Percentiles rank a stretch among this genome's conserved stretches.
These are phyloP conservation scores for Eumeta japonica DNA, from an alignment of 1,140 invertebrate species.

Conservation along the genomic window DNA sequence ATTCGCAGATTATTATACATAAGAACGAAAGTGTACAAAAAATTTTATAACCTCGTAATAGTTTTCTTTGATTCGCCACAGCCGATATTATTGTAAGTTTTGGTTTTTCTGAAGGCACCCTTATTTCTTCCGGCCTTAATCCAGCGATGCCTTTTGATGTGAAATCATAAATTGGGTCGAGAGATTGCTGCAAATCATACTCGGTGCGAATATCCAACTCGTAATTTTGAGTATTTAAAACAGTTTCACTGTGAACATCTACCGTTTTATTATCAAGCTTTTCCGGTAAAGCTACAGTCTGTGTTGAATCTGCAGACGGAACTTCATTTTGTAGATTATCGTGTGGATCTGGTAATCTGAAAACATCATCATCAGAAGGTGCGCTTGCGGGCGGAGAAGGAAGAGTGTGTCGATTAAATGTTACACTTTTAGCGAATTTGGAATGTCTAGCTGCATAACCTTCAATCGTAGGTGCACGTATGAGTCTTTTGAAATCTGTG, in stretches of 20 bases:
- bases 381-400: slow-evolving; percentile 71
- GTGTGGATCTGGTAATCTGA: slow-evolving; percentile 28
- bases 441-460: slow-evolving; percentile 84
- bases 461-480: slow-evolving; percentile 78
- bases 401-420: slow-evolving; percentile 80
- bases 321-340: slow-evolving; percentile 16
- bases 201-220: slow-evolving; percentile 25
- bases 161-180: slow-evolving; percentile 32
- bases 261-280: slow-evolving; percentile 20
- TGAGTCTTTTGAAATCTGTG: slow-evolving; percentile 64
- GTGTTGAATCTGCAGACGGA: slow-evolving; percentile 6
- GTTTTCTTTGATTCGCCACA: slow-evolving; percentile 49
- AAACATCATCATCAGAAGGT: slow-evolving; percentile 27
- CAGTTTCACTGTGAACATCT: slow-evolving; percentile 14
- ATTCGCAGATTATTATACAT: slow-evolving; percentile 4
- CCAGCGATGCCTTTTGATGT: slow-evolving; percentile 19
- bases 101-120: slow-evolving; percentile 49
- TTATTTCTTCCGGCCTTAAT: slow-evolving; percentile 50
- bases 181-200: slow-evolving; percentile 25
- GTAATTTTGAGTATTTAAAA: slow-evolving; percentile 16
- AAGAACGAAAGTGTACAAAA: slow-evolving; percentile 2
- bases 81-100: slow-evolving; percentile 50
- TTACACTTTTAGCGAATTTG: slow-evolving; percentile 85
- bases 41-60: slow-evolving; percentile 37
- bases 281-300: slow-evolving; percentile 5